Evolutionary conservation across 2,888 invertebrate species (phyloP).

Genomic region (Steinernema hermaphroditum): DNA sequence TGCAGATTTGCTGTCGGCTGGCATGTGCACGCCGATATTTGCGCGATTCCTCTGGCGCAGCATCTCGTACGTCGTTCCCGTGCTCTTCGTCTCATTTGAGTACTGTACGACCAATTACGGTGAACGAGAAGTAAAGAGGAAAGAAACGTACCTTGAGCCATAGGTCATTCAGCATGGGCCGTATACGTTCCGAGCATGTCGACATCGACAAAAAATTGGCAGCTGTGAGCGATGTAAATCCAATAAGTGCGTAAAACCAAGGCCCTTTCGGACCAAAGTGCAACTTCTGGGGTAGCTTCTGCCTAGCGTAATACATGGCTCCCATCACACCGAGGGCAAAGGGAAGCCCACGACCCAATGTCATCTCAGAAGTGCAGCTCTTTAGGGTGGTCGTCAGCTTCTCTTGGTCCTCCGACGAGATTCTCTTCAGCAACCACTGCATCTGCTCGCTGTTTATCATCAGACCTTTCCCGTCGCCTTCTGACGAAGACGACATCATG

Average conservation of each 20-base stretch:
- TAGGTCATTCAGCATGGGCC: slow-evolving; percentile 38
- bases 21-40: neutral
- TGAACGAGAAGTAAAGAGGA: neutral
- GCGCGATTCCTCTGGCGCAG: slow-evolving; percentile 15
- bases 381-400: slow-evolving; percentile 48
- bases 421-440: slow-evolving; percentile 48
- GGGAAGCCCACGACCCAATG: slow-evolving; percentile 55
- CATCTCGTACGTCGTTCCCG: slow-evolving; percentile 19
- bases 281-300: slow-evolving; percentile 51
- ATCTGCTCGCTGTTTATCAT: slow-evolving; percentile 45
- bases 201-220: slow-evolving; percentile 54
- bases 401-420: slow-evolving; percentile 58
- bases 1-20: too few relatives aligned
- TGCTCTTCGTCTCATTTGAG: neutral
- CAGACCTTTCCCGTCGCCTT: neutral
- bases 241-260: slow-evolving; percentile 61
- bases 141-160: neutral
- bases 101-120: neutral
- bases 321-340: slow-evolving; percentile 54
- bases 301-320: slow-evolving; percentile 52
- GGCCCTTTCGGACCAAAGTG: slow-evolving; percentile 58
- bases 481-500: neutral
- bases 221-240: slow-evolving; percentile 52
- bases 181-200: slow-evolving; percentile 53
- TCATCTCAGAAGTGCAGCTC: slow-evolving; percentile 54